phyloP scores from a whole-genome alignment of 1,140 invertebrate species.

The Atopsyche davidsoni region DNA sequence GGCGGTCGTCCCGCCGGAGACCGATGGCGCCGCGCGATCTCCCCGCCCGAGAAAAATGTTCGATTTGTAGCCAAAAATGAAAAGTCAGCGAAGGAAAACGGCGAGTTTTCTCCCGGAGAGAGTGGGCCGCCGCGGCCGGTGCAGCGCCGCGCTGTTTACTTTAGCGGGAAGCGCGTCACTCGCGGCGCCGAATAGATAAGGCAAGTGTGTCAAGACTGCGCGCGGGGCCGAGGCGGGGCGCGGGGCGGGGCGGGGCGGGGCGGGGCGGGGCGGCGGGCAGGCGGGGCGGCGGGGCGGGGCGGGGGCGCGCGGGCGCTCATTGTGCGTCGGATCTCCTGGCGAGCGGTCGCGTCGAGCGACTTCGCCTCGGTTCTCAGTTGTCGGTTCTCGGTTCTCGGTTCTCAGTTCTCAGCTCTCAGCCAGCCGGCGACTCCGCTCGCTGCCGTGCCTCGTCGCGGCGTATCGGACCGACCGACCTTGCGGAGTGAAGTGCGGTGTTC shows the following conservation, averaged over 20 bases:
- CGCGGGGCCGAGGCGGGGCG: conserved; percentile 13
- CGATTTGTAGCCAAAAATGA: too few relatives aligned
- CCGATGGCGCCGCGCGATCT: conserved; percentile 1
- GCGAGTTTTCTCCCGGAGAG: too few relatives aligned
- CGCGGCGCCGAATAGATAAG: conserved; percentile 22
- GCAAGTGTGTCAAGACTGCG: conserved; percentile 27
- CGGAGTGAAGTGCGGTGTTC: not conserved
- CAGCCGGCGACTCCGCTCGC: too few relatives aligned
- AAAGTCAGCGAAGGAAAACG: too few relatives aligned
- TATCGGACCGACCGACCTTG: too few relatives aligned
- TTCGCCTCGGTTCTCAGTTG: too few relatives aligned
- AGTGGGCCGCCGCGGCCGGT: not conserved
- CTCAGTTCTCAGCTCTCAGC: too few relatives aligned
- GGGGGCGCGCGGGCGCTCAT: conserved; percentile 7
- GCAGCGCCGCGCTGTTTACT: conserved; percentile 8
- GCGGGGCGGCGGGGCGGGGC: not conserved
- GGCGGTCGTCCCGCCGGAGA: conserved; percentile 1
- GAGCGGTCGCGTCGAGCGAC: conserved; percentile 13
- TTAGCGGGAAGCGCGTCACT: conserved; percentile 12
- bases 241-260: not conserved
- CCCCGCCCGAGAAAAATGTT: not conserved
- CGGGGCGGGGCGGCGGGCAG: not conserved
- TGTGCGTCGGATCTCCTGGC: conserved; percentile 15
- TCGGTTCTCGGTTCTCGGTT: too few relatives aligned
- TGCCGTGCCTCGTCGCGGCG: too few relatives aligned